phyloP scores from a whole-genome alignment of 2,797 vertebrate genomes.

The Danio aesculapii region DNA sequence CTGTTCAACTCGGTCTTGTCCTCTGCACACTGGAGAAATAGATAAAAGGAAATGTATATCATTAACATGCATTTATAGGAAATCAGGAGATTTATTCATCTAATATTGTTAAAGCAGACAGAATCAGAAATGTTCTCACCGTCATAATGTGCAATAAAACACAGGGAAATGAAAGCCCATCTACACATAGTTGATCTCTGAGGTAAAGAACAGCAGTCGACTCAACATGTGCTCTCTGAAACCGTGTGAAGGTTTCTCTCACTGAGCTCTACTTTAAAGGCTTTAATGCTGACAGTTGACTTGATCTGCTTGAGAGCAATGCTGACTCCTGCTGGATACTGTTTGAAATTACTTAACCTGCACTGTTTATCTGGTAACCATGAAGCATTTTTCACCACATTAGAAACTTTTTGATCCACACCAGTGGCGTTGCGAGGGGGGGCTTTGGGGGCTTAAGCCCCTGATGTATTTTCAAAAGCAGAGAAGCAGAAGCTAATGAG shows the following conservation, averaged over 20 bases:
- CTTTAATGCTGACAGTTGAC: background rate
- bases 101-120: background rate
- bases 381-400: no score
- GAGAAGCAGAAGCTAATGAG: no score
- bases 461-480: no score
- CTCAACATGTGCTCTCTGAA: background rate
- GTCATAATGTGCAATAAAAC: background rate
- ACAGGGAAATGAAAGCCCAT: no score
- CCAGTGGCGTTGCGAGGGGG: no score
- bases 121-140: background rate
- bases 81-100: background rate
- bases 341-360: no score
- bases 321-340: background rate
- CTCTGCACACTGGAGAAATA: background rate
- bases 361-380: no score
- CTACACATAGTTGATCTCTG: no score
- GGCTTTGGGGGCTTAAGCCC: no score
- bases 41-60: background rate
- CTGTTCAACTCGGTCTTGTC: background rate
- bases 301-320: background rate
- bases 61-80: background rate
- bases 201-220: no score
- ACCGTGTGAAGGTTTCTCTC: background rate
- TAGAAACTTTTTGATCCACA: no score
- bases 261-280: background rate